phyloP scores from a whole-genome alignment of 2,113 vertebrate species.

The Corvus hawaiiensis region DNA sequence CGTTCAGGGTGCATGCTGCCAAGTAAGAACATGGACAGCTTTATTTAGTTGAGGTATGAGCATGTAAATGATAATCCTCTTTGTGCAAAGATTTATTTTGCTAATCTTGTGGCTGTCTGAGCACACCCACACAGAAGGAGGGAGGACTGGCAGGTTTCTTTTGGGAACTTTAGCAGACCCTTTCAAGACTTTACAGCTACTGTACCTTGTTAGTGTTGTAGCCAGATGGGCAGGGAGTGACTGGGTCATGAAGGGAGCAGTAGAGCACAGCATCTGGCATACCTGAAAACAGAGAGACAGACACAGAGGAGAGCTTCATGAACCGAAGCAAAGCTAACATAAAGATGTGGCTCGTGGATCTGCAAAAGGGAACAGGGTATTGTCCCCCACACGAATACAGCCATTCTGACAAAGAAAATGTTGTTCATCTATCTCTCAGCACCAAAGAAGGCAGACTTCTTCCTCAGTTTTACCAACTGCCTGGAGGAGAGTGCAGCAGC shows the following conservation, averaged over 20 bases:
- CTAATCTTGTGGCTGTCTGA: background rate
- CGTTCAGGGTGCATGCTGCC: background rate
- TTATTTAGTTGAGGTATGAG: background rate
- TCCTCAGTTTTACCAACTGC: background rate
- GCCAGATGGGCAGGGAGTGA: slow-evolving; percentile 74
- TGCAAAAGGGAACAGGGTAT: background rate
- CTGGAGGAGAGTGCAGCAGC: background rate
- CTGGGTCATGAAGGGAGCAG: slow-evolving; percentile 88
- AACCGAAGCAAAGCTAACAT: background rate
- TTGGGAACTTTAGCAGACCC: background rate
- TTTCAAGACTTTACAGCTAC: background rate
- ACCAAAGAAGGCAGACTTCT: background rate
- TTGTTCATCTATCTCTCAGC: background rate
- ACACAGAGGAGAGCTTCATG: background rate
- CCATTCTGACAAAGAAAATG: background rate
- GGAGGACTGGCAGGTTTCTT: background rate
- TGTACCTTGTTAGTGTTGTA: slow-evolving; percentile 91
- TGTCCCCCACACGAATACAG: background rate
- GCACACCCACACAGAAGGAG: background rate
- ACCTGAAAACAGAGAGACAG: slow-evolving; percentile 69
- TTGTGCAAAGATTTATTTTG: background rate
- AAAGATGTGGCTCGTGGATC: background rate
- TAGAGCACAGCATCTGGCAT: slow-evolving; percentile 84
- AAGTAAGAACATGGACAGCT: background rate
- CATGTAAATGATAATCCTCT: background rate